Conservation (phyloP, 2,113 vertebrate species). For the Ctenodactylus gundi region DNA sequence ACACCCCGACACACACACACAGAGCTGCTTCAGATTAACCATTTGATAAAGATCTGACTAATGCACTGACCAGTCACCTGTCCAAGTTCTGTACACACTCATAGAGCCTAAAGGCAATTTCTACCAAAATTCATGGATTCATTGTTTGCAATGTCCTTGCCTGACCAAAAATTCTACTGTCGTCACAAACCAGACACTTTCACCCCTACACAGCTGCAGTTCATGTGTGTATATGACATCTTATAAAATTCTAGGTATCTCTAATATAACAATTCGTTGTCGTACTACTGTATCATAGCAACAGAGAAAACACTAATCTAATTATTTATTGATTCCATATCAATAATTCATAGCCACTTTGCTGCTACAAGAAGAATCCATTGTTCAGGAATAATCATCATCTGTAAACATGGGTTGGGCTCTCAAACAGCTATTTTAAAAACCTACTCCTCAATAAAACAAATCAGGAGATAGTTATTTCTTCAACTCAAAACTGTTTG, state of each 20-base stretch:
- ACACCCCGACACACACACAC: no score
- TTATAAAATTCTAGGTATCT: slow-evolving; percentile 2
- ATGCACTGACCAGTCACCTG: background rate
- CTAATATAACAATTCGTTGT: background rate
- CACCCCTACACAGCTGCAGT: background rate
- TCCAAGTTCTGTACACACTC: background rate
- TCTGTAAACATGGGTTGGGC: background rate
- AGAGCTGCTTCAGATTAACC: background rate
- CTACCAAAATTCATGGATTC: background rate
- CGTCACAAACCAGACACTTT: background rate
- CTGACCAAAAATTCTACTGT: background rate
- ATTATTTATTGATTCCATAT: slow-evolving; percentile 24
- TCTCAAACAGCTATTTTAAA: background rate
- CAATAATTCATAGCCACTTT: slow-evolving; percentile 33
- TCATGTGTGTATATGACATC: background rate
- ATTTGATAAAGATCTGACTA: background rate
- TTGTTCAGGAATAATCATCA: background rate
- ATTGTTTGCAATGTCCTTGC: background rate
- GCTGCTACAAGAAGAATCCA: background rate
- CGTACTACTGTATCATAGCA: background rate
- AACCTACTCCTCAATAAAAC: background rate
- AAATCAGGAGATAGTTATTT: background rate
- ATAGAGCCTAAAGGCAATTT: background rate
- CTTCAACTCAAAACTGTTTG: background rate
- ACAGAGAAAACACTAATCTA: background rate